These are phyloP conservation scores for Corbicula japonica DNA, from an alignment of 2,888 invertebrate genomes.

Conservation along the genomic window DNA sequence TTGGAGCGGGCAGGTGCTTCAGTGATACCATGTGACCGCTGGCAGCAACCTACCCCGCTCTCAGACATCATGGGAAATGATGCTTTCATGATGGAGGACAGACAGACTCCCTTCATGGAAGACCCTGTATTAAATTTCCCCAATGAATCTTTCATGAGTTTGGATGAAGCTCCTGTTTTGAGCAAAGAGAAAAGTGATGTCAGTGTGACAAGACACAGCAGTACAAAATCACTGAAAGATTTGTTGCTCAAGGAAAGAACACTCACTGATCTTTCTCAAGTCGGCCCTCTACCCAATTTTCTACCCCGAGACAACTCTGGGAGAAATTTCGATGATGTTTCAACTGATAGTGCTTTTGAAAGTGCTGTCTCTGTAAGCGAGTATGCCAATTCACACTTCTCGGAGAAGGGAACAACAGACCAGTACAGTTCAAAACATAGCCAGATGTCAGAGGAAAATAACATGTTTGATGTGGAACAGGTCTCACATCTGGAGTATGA, in stretches of 20 bases:
- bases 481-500: slow-evolving; percentile 52
- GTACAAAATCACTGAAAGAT: slow-evolving; percentile 27
- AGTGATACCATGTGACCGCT: slow-evolving; percentile 45
- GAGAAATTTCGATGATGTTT: slow-evolving; percentile 53
- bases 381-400: slow-evolving; percentile 54
- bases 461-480: slow-evolving; percentile 65
- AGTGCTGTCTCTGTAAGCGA: slow-evolving; percentile 57
- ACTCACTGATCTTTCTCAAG: slow-evolving; percentile 58
- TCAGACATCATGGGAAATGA: slow-evolving; percentile 25
- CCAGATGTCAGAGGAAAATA: slow-evolving; percentile 57
- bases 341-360: slow-evolving; percentile 62
- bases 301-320: slow-evolving; percentile 39
- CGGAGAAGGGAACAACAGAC: slow-evolving; percentile 53
- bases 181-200: slow-evolving; percentile 35
- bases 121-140: slow-evolving; percentile 43
- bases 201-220: slow-evolving; percentile 16
- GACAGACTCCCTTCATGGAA: slow-evolving; percentile 40
- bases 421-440: slow-evolving; percentile 58
- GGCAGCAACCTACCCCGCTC: slow-evolving; percentile 49
- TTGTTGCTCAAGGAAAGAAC: slow-evolving; percentile 56
- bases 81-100: slow-evolving; percentile 22
- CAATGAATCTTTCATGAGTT: slow-evolving; percentile 25
- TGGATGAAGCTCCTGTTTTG: slow-evolving; percentile 11
- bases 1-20: slow-evolving; percentile 56
- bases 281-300: slow-evolving; percentile 62